Base-by-base conservation (phyloP, 2,888 invertebrate genomes). In the Fissipunctia ypsillon region DNA sequence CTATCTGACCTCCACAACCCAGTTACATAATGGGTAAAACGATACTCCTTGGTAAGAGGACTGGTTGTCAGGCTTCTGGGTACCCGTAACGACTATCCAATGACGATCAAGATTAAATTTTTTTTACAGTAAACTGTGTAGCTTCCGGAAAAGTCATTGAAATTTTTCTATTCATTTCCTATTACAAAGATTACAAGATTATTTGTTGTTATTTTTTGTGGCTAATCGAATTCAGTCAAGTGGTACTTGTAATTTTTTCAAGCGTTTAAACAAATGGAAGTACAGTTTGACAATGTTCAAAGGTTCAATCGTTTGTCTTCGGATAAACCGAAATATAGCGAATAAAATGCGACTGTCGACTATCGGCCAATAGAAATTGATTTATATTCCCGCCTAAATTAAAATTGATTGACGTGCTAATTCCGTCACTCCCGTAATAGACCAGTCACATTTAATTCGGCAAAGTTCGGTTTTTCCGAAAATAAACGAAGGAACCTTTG, bases 201-300 rank as follows among this genome's bases (percentile, higher is more conserved):
- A 68, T 43, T 60, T 67, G n/a, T 19, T 28, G 28, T 6, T 16
- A 5, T 41, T 69, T 61, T 65, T 69, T 63, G 41, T 68, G 19
- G 19, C 9, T 45, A 43, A 70, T 59, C 28, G 63, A 67, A 25
- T 50, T 48, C 80, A 79, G 52, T 64, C 43, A 59, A 64, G 52
- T 67, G 66, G 9, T 64, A 31, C 48, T 28, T 50, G 48, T 6
- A 61, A 67, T 61, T n/a, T 38, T 19, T 52, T 72, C 54, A 74
- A 57, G 41, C 28, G 28, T 54, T 16, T 41, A 48, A 54, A 69
- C 60, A 52, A 66, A 72, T 41, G 16, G 19, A 41, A 52, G 59
- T n/a, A n/a, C n/a, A n/a, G n/a, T n/a, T n/a, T n/a, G n/a, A n/a
- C n/a, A n/a, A n/a, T n/a, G n/a, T n/a, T n/a, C n/a, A n/a, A n/a